phyloP scores from a whole-genome alignment of 2,888 invertebrate genomes.

The Panopea generosa region DNA sequence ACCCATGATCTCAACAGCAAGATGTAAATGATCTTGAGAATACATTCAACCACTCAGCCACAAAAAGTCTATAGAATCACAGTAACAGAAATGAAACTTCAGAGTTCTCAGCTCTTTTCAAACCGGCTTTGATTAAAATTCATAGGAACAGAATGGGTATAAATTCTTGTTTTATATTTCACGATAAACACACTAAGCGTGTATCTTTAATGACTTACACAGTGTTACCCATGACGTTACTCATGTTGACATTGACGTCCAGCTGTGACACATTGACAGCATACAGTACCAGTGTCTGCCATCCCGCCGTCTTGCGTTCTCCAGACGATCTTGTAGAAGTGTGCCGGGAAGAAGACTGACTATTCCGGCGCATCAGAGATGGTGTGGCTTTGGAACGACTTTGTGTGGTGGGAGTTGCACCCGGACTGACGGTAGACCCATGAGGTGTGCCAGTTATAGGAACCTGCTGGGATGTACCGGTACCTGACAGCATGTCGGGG shows the following conservation, averaged over 20 bases:
- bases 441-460: slow-evolving; percentile 1
- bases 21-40: too few relatives aligned
- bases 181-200: too few relatives aligned
- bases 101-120: too few relatives aligned
- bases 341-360: slow-evolving; percentile 25
- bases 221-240: slow-evolving; percentile 99
- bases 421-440: too few relatives aligned
- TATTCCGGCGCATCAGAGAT: slow-evolving; percentile 34
- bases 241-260: slow-evolving; percentile 99
- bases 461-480: slow-evolving; percentile 19
- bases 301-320: slow-evolving; percentile 86
- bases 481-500: slow-evolving; percentile 23
- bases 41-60: too few relatives aligned
- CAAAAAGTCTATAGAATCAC: too few relatives aligned
- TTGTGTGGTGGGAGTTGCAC: slow-evolving; percentile 13
- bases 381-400: slow-evolving; percentile 9
- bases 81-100: too few relatives aligned
- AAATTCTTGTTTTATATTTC: too few relatives aligned
- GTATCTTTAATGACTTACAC: slow-evolving; percentile 87
- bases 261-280: slow-evolving; percentile 98
- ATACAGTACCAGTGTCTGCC: slow-evolving; percentile 98
- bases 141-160: too few relatives aligned
- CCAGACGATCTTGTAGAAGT: slow-evolving; percentile 25
- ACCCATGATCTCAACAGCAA: too few relatives aligned
- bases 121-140: too few relatives aligned